Percentiles rank a stretch among this genome's conserved stretches.
These are phyloP conservation scores for Thymelicus lineola DNA, from an alignment of 2,888 invertebrate species.

Conservation along the genomic window DNA sequence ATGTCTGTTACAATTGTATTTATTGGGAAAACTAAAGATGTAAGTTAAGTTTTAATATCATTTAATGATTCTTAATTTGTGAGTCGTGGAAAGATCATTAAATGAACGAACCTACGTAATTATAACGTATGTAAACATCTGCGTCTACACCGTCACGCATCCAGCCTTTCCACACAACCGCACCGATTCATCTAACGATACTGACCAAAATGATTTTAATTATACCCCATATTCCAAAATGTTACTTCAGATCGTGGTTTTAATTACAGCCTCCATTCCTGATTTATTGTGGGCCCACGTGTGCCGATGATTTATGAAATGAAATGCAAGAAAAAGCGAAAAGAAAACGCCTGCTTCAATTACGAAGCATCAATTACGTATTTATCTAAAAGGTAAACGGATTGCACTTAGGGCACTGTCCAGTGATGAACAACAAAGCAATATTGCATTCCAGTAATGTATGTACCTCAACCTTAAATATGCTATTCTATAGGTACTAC, in stretches of 20 bases:
- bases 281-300: slow-evolving; percentile 76
- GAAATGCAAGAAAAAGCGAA: slow-evolving; percentile 15
- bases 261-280: slow-evolving; percentile 75
- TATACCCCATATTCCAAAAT: slow-evolving; percentile 74
- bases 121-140: slow-evolving; percentile 74
- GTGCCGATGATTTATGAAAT: slow-evolving; percentile 71
- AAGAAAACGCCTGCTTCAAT: slow-evolving; percentile 15
- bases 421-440: no score
- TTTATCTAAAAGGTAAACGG: slow-evolving; percentile 21
- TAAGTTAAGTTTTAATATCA: slow-evolving; percentile 28
- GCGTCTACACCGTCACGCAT: slow-evolving; percentile 71
- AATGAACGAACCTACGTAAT: slow-evolving; percentile 59
- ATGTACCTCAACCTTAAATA: no score
- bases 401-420: no score
- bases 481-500: no score
- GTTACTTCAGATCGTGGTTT: slow-evolving; percentile 76
- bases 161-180: slow-evolving; percentile 59
- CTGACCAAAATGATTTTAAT: slow-evolving; percentile 72
- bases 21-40: slow-evolving; percentile 27
- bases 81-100: slow-evolving; percentile 75
- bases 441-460: no score
- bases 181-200: slow-evolving; percentile 82
- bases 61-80: slow-evolving; percentile 28
- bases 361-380: slow-evolving; percentile 23
- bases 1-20: neutral